These are phyloP conservation scores for Rhyzopertha dominica DNA, from an alignment of 1,140 invertebrate species.

Conservation along the genomic window DNA sequence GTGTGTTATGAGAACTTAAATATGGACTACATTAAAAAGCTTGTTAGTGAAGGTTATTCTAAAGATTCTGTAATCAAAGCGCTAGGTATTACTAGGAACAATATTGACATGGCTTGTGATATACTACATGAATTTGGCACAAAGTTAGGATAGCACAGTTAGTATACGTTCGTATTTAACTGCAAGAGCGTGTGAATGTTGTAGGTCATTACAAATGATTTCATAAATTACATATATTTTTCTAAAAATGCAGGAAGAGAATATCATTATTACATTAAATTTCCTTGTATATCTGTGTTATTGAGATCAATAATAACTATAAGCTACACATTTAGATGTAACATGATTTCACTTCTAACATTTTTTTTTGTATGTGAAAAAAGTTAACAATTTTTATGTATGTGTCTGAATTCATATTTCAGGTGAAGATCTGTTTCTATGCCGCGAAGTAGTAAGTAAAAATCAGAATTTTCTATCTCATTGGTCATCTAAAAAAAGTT, in stretches of 20 bases:
- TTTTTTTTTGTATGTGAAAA: too few species aligned
- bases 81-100: slow-evolving; percentile 84
- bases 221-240: slow-evolving; percentile 1
- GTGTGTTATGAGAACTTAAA: slow-evolving; percentile 83
- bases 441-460: too few species aligned
- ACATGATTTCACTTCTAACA: too few species aligned
- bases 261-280: too few species aligned
- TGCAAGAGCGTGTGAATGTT: neutral
- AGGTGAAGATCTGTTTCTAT: too few species aligned
- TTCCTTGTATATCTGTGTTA: slow-evolving; percentile 3
- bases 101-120: slow-evolving; percentile 91
- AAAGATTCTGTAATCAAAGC: slow-evolving; percentile 86
- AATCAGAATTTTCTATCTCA: too few species aligned
- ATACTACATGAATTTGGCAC: slow-evolving; percentile 88
- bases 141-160: slow-evolving; percentile 48
- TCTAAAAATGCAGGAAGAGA: neutral
- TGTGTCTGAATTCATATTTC: too few species aligned
- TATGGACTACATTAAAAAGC: slow-evolving; percentile 80
- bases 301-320: neutral
- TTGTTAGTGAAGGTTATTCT: slow-evolving; percentile 84
- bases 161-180: neutral
- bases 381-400: too few species aligned
- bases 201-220: slow-evolving; percentile 2
- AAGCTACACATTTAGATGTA: neutral
- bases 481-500: too few species aligned